A percentile compares a stretch with the other conserved stretches of the same genome.
Conservation (phyloP, 2,113 vertebrate genomes). For the Thinocorus orbignyianus region DNA sequence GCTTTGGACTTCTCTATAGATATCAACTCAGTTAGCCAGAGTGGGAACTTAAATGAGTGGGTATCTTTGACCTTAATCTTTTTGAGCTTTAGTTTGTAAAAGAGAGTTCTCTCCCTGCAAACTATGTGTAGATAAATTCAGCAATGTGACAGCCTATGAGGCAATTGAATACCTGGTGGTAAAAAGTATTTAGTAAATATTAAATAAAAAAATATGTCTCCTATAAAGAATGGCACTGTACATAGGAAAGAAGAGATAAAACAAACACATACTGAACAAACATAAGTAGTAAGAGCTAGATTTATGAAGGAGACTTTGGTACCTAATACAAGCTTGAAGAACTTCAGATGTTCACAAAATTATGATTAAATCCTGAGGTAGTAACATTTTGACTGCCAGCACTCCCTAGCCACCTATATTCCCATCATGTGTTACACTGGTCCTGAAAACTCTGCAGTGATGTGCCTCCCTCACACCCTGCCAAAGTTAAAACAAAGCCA, state of each 20-base stretch:
- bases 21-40: neutral
- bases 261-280: neutral
- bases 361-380: neutral
- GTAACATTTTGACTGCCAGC: neutral
- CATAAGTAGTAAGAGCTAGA: neutral
- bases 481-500: neutral
- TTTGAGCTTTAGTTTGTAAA: neutral
- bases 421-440: neutral
- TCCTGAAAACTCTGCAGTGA: neutral
- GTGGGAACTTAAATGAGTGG: neutral
- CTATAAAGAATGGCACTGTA: neutral
- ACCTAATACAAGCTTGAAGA: neutral
- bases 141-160: neutral
- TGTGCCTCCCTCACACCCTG: neutral
- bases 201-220: neutral
- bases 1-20: neutral
- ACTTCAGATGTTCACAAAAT: neutral
- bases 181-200: neutral
- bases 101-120: neutral
- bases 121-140: neutral
- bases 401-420: neutral
- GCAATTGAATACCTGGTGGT: neutral
- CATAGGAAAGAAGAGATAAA: neutral
- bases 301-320: neutral
- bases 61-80: neutral